Evolutionary conservation across 2,888 invertebrate species (phyloP).

Genomic region (Drosophila antonietae): DNA sequence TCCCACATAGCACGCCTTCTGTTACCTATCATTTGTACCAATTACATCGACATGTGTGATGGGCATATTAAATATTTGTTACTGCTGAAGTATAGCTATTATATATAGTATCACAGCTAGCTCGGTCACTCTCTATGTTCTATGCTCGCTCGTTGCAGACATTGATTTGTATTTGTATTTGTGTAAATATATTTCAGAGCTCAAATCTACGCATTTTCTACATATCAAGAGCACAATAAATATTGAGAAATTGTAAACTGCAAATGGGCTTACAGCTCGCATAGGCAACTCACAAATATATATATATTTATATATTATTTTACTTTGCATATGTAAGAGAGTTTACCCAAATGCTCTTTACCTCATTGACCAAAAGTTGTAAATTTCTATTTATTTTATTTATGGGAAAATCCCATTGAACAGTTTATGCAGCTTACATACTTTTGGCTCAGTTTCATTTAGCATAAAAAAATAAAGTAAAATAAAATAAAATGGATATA

Average conservation of each 20-base stretch:
- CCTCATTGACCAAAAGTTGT: neutral
- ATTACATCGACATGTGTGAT: no score
- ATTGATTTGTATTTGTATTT: neutral
- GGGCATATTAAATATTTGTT: no score
- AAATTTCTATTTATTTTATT: constrained; percentile 3
- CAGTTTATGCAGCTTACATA: neutral
- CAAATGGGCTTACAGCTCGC: neutral
- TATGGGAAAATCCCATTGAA: neutral
- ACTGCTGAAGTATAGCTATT: neutral
- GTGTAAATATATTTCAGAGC: neutral
- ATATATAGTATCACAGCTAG: neutral
- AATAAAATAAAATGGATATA: neutral
- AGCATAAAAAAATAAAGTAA: neutral
- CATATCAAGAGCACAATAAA: neutral
- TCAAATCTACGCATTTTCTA: neutral
- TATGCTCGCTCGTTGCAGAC: no score
- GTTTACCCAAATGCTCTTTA: neutral
- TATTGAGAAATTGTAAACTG: neutral
- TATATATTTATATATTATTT: no score
- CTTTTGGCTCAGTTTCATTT: neutral
- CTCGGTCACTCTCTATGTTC: neutral
- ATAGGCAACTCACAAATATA: neutral
- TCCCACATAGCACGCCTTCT: no score
- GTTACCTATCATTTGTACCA: no score
- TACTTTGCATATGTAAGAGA: neutral